Base-by-base conservation (phyloP, 1,140 invertebrate genomes). In the Drosophila yakuba region DNA sequence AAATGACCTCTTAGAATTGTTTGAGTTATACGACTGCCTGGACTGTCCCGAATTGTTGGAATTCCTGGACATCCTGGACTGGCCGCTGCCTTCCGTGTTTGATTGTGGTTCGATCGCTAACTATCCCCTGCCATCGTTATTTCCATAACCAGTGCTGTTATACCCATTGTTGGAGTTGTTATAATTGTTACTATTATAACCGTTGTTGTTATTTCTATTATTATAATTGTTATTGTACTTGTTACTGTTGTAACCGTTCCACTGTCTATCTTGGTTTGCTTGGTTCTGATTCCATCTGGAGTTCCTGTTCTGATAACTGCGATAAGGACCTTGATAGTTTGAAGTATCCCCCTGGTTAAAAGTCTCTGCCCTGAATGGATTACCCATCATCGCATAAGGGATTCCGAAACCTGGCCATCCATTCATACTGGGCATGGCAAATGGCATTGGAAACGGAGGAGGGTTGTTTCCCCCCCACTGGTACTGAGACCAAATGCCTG, bases 321-420 rank as follows among this genome's bases (percentile, higher is more conserved):
- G 25, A 25, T 25, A 25, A 4, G 4, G 25, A 14, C 35, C 12
- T n/a, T 15, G 0, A 20, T 54, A 54, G 1, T n/a, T 23, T 2
- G 51, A 2, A 12, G 20, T 17, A 15, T 43, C 54, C 1, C 38
- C 10, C 23, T 43, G 54, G 15, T 25, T 43, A 12, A 28, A 43
- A 15, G 8, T 15, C 2, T 43, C 38, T 25, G 38, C 2, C 10
- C 54, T 15, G 23, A 56, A 56, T 25, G 14, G 52, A 14, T 39
- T 55, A 20, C 52, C 52, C 52, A 55, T 55, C 36, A 41, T 41
- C 8, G 52, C 14, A 28, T 43, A 56, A 1, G 38, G 38, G 8
- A 56, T 25, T 15, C 54, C 38, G 5, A 56, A 23, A 11, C 52
- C 36, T 15, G 36, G 20, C 36, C 52, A 55, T 55, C 25, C 25